Evolutionary conservation across 2,888 invertebrate species (phyloP).

Genomic region (Dasypogon diadema): DNA sequence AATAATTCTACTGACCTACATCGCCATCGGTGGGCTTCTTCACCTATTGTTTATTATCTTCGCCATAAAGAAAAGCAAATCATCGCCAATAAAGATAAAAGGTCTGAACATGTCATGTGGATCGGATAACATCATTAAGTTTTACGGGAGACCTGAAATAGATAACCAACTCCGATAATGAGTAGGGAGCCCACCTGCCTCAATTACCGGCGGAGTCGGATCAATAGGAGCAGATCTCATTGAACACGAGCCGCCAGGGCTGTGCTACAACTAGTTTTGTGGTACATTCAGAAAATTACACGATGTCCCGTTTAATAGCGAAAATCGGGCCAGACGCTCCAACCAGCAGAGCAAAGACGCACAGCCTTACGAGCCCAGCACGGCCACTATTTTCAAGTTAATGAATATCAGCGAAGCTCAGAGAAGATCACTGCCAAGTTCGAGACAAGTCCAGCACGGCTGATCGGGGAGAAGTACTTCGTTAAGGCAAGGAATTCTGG

Average conservation of each 20-base stretch:
- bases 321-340: slow-evolving; percentile 44
- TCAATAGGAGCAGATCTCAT: slow-evolving; percentile 8
- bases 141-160: slow-evolving; percentile 44
- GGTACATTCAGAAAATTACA: slow-evolving; percentile 48
- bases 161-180: slow-evolving; percentile 48
- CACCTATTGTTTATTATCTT: slow-evolving; percentile 7
- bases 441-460: slow-evolving; percentile 13
- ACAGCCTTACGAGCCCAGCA: not conserved
- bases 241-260: not conserved
- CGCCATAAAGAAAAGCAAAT: slow-evolving; percentile 40
- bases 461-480: not conserved
- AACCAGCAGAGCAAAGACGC: slow-evolving; percentile 1
- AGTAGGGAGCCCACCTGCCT: slow-evolving; percentile 34
- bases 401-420: slow-evolving; percentile 26
- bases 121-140: slow-evolving; percentile 41
- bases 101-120: slow-evolving; percentile 41
- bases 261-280: slow-evolving; percentile 19
- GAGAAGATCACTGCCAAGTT: slow-evolving; percentile 48
- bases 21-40: not conserved
- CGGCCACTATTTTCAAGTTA: slow-evolving; percentile 20
- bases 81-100: slow-evolving; percentile 39
- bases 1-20: slow-evolving; percentile 46
- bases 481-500: slow-evolving; percentile 1
- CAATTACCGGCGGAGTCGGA: slow-evolving; percentile 9
- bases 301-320: slow-evolving; percentile 52